Evolutionary conservation across 2,888 invertebrate genomes (phyloP).

Genomic region (Acleris holmiana): DNA sequence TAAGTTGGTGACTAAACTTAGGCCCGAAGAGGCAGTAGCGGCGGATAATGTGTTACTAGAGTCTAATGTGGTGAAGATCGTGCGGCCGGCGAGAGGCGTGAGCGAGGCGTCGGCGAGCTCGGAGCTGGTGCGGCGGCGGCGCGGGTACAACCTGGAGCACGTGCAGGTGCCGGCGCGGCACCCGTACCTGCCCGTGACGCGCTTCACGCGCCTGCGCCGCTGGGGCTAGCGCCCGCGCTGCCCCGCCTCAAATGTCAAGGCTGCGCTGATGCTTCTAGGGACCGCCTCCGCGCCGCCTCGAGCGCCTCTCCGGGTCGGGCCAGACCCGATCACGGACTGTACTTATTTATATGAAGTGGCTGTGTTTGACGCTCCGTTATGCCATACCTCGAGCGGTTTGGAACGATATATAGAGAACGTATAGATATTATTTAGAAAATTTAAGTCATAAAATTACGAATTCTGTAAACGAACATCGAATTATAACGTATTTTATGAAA

Average conservation of each 20-base stretch:
- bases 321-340: constrained; percentile 56
- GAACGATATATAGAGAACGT: constrained; percentile 63
- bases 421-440: constrained; percentile 33
- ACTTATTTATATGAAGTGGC: constrained; percentile 68
- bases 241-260: constrained; percentile 75
- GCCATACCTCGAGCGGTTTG: constrained; percentile 57
- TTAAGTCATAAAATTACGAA: constrained; percentile 27
- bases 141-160: constrained; percentile 80
- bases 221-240: constrained; percentile 71
- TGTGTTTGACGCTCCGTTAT: constrained; percentile 72
- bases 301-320: constrained; percentile 53
- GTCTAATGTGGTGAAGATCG: constrained; percentile 73
- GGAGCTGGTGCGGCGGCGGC: constrained; percentile 67
- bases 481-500: constrained; percentile 32
- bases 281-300: constrained; percentile 48
- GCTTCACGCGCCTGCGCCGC: constrained; percentile 74
- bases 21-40: constrained; percentile 68
- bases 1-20: constrained; percentile 70
- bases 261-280: constrained; percentile 60
- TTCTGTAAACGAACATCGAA: constrained; percentile 33
- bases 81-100: constrained; percentile 54
- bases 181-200: constrained; percentile 75
- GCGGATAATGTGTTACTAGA: constrained; percentile 75
- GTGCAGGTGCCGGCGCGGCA: constrained; percentile 79
- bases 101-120: constrained; percentile 43